Base-by-base conservation (phyloP, 2,797 vertebrate genomes). In the Yasuhikotakia modesta region DNA sequence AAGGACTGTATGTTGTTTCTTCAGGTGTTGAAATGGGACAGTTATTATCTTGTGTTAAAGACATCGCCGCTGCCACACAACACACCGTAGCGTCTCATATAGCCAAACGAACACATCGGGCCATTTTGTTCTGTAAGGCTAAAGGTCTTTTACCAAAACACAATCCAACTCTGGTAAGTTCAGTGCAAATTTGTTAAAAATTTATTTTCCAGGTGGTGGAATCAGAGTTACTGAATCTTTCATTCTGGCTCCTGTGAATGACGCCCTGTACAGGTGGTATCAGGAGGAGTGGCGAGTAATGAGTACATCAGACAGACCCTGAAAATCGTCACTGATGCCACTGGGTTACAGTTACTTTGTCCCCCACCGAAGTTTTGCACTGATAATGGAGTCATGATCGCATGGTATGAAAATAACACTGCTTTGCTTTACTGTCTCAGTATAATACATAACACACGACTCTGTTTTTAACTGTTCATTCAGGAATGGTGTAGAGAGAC, bases 361-460 rank as follows among this genome's bases (percentile, higher is more conserved):
- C 97, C 97, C 76, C 95, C 97, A 0, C 90, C 95, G 12, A 88
- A 90, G 57, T 91, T 97, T 24, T 99, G 97, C 90, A 97, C 96
- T 0, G 97, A 99, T 86, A 99, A 99, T 0, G 97, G 97, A 13
- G 88, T 96, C 73, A 99, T 99, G 97, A 94, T 99, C 65, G 97
- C 97, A 10, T 99, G 97, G 97, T 99, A 87, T 78, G 91, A 81
- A 55, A 30, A 16, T 46, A 35, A 24, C 35, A 48, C 7, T 8
- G 13, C 7, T 58, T 35, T 10, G 17, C 17, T n/a, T 50, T 16
- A 24, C 14, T 5, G 16, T n/a, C 4, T 27, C 22, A 1, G 5
- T 17, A 13, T 21, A 27, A 5, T 39, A 50, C 5, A 21, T 60
- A 24, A 61, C n/a, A 11, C 32, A 12, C 19, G 12, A 0, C 2